phyloP scores from a whole-genome alignment of 2,797 vertebrate species.

The Geotrypetes seraphini region DNA sequence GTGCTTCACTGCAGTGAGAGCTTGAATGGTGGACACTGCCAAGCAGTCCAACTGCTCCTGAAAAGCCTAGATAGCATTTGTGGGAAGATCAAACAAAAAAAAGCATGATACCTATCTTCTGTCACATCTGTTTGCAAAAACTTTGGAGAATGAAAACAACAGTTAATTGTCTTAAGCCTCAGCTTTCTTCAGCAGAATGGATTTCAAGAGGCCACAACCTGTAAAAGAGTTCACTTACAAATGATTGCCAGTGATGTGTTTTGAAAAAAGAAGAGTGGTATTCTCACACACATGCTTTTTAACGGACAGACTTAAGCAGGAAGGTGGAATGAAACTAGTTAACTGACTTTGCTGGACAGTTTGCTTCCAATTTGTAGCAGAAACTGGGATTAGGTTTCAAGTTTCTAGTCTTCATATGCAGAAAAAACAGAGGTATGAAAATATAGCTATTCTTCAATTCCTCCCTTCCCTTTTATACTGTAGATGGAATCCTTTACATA shows the following conservation, averaged over 20 bases:
- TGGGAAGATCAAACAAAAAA: conserved; percentile 3
- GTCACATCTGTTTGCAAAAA: too few relatives aligned
- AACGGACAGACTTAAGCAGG: conserved; percentile 60
- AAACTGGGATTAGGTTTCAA: too few relatives aligned
- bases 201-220: conserved; percentile 23
- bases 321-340: conserved; percentile 37
- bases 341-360: too few relatives aligned
- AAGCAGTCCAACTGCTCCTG: conserved; percentile 84
- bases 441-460: too few relatives aligned
- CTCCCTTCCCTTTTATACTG: too few relatives aligned
- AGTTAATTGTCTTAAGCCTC: conserved; percentile 20
- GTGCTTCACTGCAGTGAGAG: conserved; percentile 92
- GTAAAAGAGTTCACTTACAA: conserved; percentile 13
- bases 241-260: conserved; percentile 6
- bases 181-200: conserved; percentile 11
- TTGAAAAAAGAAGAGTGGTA: conserved; percentile 18
- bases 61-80: conserved; percentile 64
- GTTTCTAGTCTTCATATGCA: too few relatives aligned
- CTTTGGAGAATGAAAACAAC: conserved; percentile 20
- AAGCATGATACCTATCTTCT: conserved; percentile 10
- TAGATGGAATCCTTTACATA: too few relatives aligned
- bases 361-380: too few relatives aligned
- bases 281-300: conserved; percentile 41
- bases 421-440: too few relatives aligned
- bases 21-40: conserved; percentile 85